These are phyloP conservation scores for Eleginops maclovinus DNA, from an alignment of 2,113 vertebrate genomes.

Conservation along the genomic window DNA sequence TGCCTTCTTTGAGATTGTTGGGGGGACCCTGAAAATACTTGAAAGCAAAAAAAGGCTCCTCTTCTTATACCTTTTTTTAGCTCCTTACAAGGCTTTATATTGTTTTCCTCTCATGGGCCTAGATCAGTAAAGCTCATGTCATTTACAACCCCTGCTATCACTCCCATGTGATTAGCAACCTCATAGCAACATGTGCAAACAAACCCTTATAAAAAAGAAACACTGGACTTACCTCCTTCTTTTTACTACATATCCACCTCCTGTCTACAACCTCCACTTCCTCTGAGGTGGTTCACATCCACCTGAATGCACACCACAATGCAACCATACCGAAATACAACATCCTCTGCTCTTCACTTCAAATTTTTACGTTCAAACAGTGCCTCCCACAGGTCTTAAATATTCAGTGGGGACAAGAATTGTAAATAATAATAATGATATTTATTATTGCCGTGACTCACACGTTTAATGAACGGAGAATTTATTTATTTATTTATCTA, in stretches of 20 bases:
- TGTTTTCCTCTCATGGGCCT: slow-evolving; percentile 67
- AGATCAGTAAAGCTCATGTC: slow-evolving; percentile 76
- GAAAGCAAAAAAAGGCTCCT: slow-evolving; percentile 48
- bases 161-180: slow-evolving; percentile 74
- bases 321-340: slow-evolving; percentile 72
- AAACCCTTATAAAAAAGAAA: slow-evolving; percentile 46
- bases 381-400: slow-evolving; percentile 75
- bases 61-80: slow-evolving; percentile 7
- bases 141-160: slow-evolving; percentile 56
- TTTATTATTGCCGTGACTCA: slow-evolving; percentile 78
- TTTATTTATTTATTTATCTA: slow-evolving; percentile 99
- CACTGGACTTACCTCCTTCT: slow-evolving; percentile 78
- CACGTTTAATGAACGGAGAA: slow-evolving; percentile 69
- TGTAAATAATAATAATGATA: slow-evolving; percentile 75
- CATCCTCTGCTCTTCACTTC: slow-evolving; percentile 81
- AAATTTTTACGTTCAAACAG: slow-evolving; percentile 32
- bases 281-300: slow-evolving; percentile 53
- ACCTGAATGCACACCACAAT: slow-evolving; percentile 88
- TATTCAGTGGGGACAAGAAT: slow-evolving; percentile 55
- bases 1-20: slow-evolving; percentile 77
- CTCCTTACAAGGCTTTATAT: slow-evolving; percentile 64
- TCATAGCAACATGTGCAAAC: slow-evolving; percentile 68
- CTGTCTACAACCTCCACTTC: slow-evolving; percentile 47
- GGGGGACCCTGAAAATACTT: slow-evolving; percentile 77
- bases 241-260: slow-evolving; percentile 58